These are phyloP conservation scores for Acanthornis magna DNA, from an alignment of 2,797 vertebrate genomes.

Conservation along the genomic window DNA sequence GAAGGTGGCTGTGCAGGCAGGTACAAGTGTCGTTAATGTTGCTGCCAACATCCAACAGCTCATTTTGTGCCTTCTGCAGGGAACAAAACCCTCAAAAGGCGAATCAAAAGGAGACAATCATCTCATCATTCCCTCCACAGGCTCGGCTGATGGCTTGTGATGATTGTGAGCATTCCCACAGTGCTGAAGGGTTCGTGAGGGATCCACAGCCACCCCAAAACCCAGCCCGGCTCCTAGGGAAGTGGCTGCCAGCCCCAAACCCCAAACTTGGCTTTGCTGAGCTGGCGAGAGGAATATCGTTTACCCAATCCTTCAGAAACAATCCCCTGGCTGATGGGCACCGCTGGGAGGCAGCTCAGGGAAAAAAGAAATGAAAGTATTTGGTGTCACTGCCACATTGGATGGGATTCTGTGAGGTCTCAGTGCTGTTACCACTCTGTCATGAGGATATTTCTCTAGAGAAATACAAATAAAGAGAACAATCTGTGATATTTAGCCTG, in stretches of 20 bases:
- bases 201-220: background rate
- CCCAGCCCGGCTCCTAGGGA: background rate
- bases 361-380: accelerated
- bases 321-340: background rate
- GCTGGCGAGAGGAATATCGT: background rate
- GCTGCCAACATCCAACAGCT: background rate
- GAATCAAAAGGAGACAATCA: slow-evolving; percentile 2
- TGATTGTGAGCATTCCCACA: background rate
- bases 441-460: background rate
- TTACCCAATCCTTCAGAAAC: background rate
- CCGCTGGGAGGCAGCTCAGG: background rate
- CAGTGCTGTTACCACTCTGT: background rate
- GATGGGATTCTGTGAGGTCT: background rate
- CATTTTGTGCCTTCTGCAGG: slow-evolving; percentile 3
- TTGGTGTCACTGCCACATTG: background rate
- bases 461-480: background rate
- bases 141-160: background rate
- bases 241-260: background rate
- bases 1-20: background rate
- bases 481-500: background rate
- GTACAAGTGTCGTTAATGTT: background rate
- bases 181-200: background rate
- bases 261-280: background rate
- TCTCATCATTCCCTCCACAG: background rate
- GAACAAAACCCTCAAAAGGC: background rate